These are phyloP conservation scores for Gryon sp. DNA, from an alignment of 1,140 invertebrate genomes.

Conservation along the genomic window DNA sequence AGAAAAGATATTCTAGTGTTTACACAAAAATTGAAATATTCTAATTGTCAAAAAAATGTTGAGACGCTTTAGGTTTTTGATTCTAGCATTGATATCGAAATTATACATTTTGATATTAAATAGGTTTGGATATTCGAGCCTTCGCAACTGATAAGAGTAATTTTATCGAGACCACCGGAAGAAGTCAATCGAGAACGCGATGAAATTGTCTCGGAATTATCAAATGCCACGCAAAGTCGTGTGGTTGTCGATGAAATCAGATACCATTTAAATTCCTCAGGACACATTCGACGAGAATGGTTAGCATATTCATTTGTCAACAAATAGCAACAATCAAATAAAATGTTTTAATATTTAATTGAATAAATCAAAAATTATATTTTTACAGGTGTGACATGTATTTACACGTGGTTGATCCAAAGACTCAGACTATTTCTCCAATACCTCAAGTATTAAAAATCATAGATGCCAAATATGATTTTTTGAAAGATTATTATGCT, in stretches of 20 bases:
- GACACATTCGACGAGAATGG: slow-evolving; percentile 86
- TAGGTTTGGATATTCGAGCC: slow-evolving; percentile 92
- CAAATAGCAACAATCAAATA: not conserved
- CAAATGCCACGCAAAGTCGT: slow-evolving; percentile 87
- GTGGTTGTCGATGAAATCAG: slow-evolving; percentile 89
- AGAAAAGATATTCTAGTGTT: too few species aligned
- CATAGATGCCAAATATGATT: slow-evolving; percentile 92
- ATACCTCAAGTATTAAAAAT: slow-evolving; percentile 90
- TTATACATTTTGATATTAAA: slow-evolving; percentile 17
- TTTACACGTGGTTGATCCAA: slow-evolving; percentile 89
- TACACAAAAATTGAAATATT: too few species aligned
- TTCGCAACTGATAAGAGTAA: slow-evolving; percentile 88
- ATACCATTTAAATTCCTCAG: slow-evolving; percentile 85
- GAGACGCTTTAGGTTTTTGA: too few species aligned
- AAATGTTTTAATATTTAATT: slow-evolving; percentile 1
- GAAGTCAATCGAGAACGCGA: slow-evolving; percentile 85
- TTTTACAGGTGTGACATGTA: slow-evolving; percentile 90
- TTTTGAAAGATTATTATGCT: slow-evolving; percentile 87
- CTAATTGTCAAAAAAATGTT: too few species aligned
- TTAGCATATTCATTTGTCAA: slow-evolving; percentile 7
- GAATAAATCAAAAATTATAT: too few species aligned
- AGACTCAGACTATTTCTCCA: slow-evolving; percentile 86
- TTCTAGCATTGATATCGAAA: too few species aligned
- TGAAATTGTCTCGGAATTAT: slow-evolving; percentile 85
- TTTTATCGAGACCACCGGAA: slow-evolving; percentile 87